Evolutionary conservation across 2,888 invertebrate genomes (phyloP).

Genomic region (Acleris laterana): DNA sequence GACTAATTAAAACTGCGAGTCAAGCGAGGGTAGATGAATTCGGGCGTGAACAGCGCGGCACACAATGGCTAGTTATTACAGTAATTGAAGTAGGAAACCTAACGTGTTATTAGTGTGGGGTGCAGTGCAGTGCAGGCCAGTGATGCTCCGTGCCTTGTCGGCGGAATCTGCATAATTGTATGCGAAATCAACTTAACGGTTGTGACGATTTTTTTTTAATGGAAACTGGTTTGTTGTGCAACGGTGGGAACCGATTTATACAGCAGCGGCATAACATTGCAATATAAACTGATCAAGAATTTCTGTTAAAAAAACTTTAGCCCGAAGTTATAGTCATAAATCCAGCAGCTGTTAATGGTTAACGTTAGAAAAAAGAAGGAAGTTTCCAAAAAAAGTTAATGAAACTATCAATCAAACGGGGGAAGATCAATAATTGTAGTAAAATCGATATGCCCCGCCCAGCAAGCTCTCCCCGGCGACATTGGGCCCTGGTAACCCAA

Average conservation of each 20-base stretch:
- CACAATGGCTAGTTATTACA: constrained; percentile 64
- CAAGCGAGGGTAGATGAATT: constrained; percentile 44
- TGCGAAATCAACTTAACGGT: constrained; percentile 38
- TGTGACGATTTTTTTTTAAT: constrained; percentile 21
- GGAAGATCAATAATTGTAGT: constrained; percentile 62
- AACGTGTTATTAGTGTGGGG: constrained; percentile 45
- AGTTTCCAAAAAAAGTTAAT: constrained; percentile 31
- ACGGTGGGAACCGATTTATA: constrained; percentile 4
- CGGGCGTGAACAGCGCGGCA: constrained; percentile 49
- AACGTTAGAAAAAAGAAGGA: constrained; percentile 11
- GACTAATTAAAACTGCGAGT: constrained; percentile 41
- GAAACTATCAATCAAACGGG: constrained; percentile 62
- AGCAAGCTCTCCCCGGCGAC: constrained; percentile 52
- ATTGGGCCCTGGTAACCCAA: constrained; percentile 77
- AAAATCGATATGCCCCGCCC: constrained; percentile 64
- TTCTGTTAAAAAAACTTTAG: background rate
- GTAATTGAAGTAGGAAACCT: constrained; percentile 64
- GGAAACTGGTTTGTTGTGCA: constrained; percentile 19
- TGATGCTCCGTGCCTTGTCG: constrained; percentile 41
- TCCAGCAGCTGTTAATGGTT: constrained; percentile 24
- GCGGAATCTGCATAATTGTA: constrained; percentile 47
- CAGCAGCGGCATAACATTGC: background rate
- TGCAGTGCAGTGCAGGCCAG: constrained; percentile 18
- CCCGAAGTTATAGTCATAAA: background rate
- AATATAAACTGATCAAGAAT: background rate